Evolutionary conservation across 2,113 vertebrate genomes (phyloP), one percentile per base, ranked within the genome.

Genomic region (Epinephelus lanceolatus): DNA sequence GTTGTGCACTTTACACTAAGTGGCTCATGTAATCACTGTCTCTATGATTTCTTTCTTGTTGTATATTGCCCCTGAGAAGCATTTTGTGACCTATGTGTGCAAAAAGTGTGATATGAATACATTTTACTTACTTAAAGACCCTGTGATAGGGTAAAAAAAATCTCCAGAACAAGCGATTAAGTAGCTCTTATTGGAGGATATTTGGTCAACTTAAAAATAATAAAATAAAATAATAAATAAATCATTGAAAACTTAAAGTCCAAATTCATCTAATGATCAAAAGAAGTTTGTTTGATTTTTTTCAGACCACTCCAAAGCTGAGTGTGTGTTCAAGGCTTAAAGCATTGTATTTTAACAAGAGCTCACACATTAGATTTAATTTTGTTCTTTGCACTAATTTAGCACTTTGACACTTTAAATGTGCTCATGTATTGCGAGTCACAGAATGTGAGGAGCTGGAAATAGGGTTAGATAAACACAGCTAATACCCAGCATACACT

Each of bases 381-480:
- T 13, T 25, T 2, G 17, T 61, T 33, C 19, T 56, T 60, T 77
- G 45, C 40, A 23, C 71, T 68, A 42, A 49, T 59, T 47, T 23
- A 7, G 9, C 52, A 7, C 47, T 8, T 3, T 83, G 33, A 9
- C 25, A 30, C 33, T 3, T 57, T 60, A 63, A 78, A 78, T 55
- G 19, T 33, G 30, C 33, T 53, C 2, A 25, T 45, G 30, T 21
- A 77, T 18, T 71, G 19, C 67, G 51, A 60, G 52, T 49, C 51
- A 73, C 3, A 27, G 12, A 49, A 18, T 47, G 19, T 67, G 27
- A 55, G 3, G 18, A 37, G 53, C 55, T 81, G 18, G 37, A 70
- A 70, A 59, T 57, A 13, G 65, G 19, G 33, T 81, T 72, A 72
- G 51, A 75, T 30, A 55, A 6, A 51, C 63, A 51, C 65, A 79